Percentiles rank a stretch among this genome's conserved stretches.
Conservation (phyloP, 2,888 invertebrate species). For the Lasiommata megera region DNA sequence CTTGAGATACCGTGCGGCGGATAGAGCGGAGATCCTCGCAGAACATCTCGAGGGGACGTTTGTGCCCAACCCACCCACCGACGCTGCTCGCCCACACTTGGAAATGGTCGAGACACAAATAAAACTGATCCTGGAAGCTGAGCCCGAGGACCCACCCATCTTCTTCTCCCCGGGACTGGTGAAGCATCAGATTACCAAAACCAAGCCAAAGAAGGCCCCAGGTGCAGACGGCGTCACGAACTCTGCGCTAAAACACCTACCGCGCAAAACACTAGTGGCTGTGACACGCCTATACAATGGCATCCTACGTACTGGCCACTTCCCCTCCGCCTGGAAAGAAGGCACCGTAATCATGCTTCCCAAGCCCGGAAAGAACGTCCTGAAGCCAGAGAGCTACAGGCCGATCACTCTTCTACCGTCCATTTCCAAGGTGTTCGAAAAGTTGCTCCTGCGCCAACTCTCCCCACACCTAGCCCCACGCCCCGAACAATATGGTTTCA, state of each 20-base stretch:
- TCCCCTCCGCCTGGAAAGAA: slow-evolving; percentile 26
- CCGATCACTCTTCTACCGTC: slow-evolving; percentile 31
- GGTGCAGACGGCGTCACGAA: slow-evolving; percentile 26
- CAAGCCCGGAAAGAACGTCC: slow-evolving; percentile 33
- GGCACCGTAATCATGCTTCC: slow-evolving; percentile 32
- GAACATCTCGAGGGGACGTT: slow-evolving; percentile 19
- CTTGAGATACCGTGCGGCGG: slow-evolving; percentile 13
- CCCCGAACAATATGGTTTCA: slow-evolving; percentile 35
- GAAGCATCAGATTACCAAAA: neutral
- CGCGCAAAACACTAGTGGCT: slow-evolving; percentile 9
- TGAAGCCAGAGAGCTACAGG: slow-evolving; percentile 32
- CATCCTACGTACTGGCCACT: slow-evolving; percentile 27
- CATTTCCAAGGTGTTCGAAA: slow-evolving; percentile 39
- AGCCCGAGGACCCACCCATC: neutral
- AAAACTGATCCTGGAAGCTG: no score
- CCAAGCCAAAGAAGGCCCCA: slow-evolving; percentile 25
- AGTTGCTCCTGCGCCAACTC: neutral
- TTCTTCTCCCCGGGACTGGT: neutral
- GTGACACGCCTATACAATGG: slow-evolving; percentile 29
- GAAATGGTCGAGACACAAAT: neutral
- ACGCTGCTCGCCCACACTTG: neutral
- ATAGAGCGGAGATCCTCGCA: slow-evolving; percentile 26
- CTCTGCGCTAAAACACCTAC: slow-evolving; percentile 20
- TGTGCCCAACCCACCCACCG: neutral
- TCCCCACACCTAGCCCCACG: neutral